phyloP scores from a whole-genome alignment of 2,888 invertebrate genomes.

The Drosophila ezoana region DNA sequence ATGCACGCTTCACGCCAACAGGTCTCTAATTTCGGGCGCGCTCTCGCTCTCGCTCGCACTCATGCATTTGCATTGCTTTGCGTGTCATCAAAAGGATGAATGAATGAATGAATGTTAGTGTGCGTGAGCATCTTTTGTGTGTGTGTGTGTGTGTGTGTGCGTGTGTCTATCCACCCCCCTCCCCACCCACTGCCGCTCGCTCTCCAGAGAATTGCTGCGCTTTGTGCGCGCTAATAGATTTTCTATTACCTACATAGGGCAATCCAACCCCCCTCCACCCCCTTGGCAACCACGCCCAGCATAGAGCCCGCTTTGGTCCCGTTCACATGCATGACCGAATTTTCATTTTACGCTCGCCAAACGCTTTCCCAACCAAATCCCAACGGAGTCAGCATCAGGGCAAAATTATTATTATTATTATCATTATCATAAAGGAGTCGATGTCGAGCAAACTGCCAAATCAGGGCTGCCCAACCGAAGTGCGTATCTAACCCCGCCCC shows the following conservation, averaged over 20 bases:
- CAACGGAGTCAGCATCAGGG: constrained; percentile 61
- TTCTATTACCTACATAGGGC: constrained; percentile 64
- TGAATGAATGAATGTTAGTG: constrained; percentile 40
- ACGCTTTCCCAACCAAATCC: constrained; percentile 35
- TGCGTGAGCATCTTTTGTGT: background rate
- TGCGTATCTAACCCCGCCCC: constrained; percentile 53
- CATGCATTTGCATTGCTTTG: constrained; percentile 23
- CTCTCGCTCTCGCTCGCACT: constrained; percentile 10
- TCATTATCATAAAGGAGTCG: constrained; percentile 70
- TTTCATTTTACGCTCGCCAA: constrained; percentile 68
- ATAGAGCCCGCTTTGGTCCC: background rate
- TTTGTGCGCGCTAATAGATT: constrained; percentile 74
- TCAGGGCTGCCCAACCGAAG: constrained; percentile 55
- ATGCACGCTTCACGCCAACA: constrained; percentile 63
- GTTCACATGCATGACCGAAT: constrained; percentile 71
- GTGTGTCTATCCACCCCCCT: background rate
- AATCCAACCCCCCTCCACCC: background rate
- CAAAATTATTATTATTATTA: constrained; percentile 68
- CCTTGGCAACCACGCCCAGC: background rate
- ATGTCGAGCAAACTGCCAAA: constrained; percentile 44
- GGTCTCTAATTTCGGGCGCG: constrained; percentile 60
- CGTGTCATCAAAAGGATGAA: constrained; percentile 62
- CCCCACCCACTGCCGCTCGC: constrained; percentile 1
- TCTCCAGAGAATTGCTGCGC: constrained; percentile 51
- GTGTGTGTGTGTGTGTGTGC: background rate